phyloP scores from a whole-genome alignment of 2,797 vertebrate species.

The Xiphorhynchus erythropygius region DNA sequence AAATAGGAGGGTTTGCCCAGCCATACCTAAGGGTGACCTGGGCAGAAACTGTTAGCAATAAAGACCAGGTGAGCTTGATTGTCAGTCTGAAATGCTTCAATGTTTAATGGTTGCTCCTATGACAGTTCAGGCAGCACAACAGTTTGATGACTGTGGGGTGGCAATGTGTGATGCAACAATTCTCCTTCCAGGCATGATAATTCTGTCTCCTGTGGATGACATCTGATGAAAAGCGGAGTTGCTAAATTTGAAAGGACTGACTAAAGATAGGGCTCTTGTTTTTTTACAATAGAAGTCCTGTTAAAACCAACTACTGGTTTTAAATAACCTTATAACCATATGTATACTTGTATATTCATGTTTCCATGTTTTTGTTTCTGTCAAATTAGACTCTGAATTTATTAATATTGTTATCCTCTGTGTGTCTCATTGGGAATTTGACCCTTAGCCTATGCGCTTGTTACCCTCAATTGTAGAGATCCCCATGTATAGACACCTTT shows the following conservation, averaged over 20 bases:
- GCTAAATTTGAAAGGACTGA: background rate
- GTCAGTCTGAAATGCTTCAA: background rate
- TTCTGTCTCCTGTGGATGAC: too few species aligned
- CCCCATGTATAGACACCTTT: background rate
- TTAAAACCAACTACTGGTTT: background rate
- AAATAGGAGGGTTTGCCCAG: background rate
- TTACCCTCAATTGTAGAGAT: background rate
- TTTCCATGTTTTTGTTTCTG: background rate
- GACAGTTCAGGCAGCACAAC: background rate
- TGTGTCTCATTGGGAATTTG: background rate
- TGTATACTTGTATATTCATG: background rate
- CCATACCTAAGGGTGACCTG: background rate
- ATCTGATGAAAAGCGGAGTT: background rate
- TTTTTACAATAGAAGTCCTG: background rate
- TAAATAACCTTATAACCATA: background rate
- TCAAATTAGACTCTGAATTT: background rate
- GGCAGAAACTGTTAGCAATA: background rate
- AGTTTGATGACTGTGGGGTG: background rate
- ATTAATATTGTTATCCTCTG: background rate
- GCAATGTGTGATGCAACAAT: too few species aligned
- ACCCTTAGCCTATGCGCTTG: background rate
- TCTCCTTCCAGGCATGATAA: background rate
- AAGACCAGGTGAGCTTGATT: background rate
- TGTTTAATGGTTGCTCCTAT: fast-evolving
- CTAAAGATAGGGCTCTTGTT: background rate